A percentile compares a stretch with the other conserved stretches of the same genome.
phyloP scores from a whole-genome alignment of 2,113 vertebrate genomes.

The Crotalus viridis region DNA sequence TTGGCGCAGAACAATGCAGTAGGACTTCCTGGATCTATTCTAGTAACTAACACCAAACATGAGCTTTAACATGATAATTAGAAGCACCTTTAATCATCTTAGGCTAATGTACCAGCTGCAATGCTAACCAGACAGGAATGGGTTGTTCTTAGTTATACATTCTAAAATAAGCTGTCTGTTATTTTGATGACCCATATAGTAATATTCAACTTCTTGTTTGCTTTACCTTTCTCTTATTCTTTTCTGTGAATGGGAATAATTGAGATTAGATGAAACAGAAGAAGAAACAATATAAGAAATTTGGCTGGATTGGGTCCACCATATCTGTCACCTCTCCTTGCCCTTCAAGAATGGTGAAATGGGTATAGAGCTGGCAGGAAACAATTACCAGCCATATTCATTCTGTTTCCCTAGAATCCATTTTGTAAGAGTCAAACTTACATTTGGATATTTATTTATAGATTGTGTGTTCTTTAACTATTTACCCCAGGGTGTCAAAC shows the following conservation, averaged over 20 bases:
- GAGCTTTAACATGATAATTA: not conserved
- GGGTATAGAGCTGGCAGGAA: not conserved
- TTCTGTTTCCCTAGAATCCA: not conserved
- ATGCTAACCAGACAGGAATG: not conserved
- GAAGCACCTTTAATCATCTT: not conserved
- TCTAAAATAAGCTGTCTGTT: not conserved
- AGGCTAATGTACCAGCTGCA: not conserved
- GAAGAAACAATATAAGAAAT: not conserved
- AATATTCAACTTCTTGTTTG: not conserved
- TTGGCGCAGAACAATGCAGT: not conserved
- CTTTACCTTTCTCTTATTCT: not conserved
- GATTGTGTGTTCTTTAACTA: not conserved
- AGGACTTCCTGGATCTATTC: not conserved
- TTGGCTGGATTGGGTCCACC: not conserved
- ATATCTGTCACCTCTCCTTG: not conserved
- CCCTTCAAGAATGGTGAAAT: not conserved
- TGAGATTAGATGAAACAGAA: not conserved
- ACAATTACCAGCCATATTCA: not conserved
- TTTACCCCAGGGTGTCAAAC: not conserved
- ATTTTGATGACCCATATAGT: not conserved
- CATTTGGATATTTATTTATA: not conserved
- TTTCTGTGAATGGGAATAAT: not conserved
- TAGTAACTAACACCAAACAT: not conserved
- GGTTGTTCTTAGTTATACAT: not conserved
- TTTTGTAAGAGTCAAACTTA: not conserved